Base-by-base conservation (phyloP, 2,113 vertebrate genomes). In the Miniopterus natalensis region DNA sequence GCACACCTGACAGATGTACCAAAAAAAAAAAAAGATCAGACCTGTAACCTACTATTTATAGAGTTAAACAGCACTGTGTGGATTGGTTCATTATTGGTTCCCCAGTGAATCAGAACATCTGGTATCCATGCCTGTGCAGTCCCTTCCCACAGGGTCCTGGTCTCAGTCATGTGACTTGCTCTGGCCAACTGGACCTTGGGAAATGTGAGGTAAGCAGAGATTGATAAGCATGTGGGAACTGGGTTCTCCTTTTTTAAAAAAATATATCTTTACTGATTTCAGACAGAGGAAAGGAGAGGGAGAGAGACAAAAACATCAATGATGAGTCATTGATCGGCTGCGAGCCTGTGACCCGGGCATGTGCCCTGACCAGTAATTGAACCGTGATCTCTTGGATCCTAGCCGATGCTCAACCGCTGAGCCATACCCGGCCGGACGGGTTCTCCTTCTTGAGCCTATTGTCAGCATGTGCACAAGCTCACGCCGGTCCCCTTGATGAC, bases 121-220 rank as follows among this genome's bases (percentile, higher is more conserved):
- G 61, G 15, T 12, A 11, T 0, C 21, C 42, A 2, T 5, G n/a
- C 18, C 17, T 29, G 12, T 3, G 4, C 0, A 15, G 70, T 6
- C 27, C 31, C 15, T 73, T 21, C 12, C 74, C 45, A 42, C 2
- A 0, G 0, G 25, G 42, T 5, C 25, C 79, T 29, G 51, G 53
- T 29, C 53, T 55, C 47, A 65, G 31, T 23, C 45, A 57, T 1
- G 1, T 45, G 89, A n/a, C 49, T 79, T 84, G 53, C 40, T 77
- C 20, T n/a, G 40, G 6, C 65, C 31, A 29, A 14, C 0, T 0
- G 51, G 75, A 65, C 51, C 3, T 59, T 66, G 40, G 70, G 42
- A 92, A n/a, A 42, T 23, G 13, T 6, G 31, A 57, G 14, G 13
- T 23, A 11, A 31, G 27, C 8, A n/a, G 85, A 66, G 17, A 4